Percentiles rank a stretch among this genome's conserved stretches.
These are phyloP conservation scores for Xylota sylvarum DNA, from an alignment of 2,888 invertebrate species.

Conservation along the genomic window DNA sequence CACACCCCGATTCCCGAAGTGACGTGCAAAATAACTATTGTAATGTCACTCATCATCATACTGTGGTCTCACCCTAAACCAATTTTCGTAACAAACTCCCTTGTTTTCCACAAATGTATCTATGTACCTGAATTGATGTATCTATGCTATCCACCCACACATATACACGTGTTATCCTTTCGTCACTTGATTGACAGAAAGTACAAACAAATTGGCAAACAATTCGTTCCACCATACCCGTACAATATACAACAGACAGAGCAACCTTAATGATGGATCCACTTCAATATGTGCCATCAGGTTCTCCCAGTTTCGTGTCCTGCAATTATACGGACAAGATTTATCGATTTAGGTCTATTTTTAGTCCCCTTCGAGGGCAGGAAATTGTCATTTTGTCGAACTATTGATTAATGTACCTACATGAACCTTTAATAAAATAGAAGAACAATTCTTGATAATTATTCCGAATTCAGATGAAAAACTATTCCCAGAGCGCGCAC, in stretches of 20 bases:
- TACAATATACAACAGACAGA: background rate
- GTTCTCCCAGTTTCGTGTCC: background rate
- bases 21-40: background rate
- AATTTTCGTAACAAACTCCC: background rate
- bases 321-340: background rate
- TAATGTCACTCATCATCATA: background rate
- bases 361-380: conserved; percentile 7
- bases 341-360: conserved; percentile 21
- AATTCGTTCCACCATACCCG: background rate
- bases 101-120: background rate
- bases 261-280: conserved; percentile 23
- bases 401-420: conserved; percentile 6
- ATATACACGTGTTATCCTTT: background rate
- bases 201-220: conserved; percentile 35
- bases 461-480: background rate
- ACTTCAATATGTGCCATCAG: conserved; percentile 3
- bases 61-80: background rate
- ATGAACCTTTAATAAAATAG: conserved; percentile 3
- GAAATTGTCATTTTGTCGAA: conserved; percentile 17
- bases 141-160: background rate
- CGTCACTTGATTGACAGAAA: conserved; percentile 43
- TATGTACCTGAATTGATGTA: background rate
- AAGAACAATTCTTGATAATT: conserved; percentile 1
- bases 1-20: background rate
- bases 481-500: background rate